Base-by-base conservation (phyloP, 2,888 invertebrate genomes). In the Hirtodrosophila histrioides region DNA sequence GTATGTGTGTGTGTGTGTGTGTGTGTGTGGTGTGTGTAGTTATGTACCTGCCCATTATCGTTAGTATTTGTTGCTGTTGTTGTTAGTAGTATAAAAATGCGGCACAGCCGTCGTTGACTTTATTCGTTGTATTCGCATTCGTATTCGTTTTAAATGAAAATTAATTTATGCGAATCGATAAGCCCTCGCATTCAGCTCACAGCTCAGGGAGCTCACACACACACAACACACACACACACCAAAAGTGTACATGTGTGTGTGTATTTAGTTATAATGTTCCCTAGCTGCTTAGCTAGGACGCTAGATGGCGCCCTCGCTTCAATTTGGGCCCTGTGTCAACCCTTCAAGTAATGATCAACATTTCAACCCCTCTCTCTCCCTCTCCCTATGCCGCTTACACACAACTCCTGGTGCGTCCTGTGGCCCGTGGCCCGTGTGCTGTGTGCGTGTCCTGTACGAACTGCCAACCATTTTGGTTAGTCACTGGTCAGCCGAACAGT, bases 111-210 rank as follows among this genome's bases (percentile, higher is more conserved):
- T 69, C 69, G 82, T 82, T 84, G 74, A 84, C 76, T 81, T 76
- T 78, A 80, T 78, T 81, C 81, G 76, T 50, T 57, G 49, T 69
- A 69, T 64, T 73, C 69, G 49, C 56, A 78, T 81, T 83, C 74
- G 84, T 78, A 85, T 82, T 82, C 85, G 82, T 85, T 83, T 83
- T 82, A 83, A 86, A 82, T 83, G 80, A 73, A 80, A 84, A 86
- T 86, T 84, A 86, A 84, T 84, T 86, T 86, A 84, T 84, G 83
- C 83, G 74, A 84, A 84, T 84, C 83, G 86, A 84, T 84, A 86
- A 86, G 86, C 68, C 66, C 43, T 48, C 51, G 53, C 56, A 41
- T 39, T 53, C 43, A 50, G 49, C 49, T 46, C 27, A 49, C 54
- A 65, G 36, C 31, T 37, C 48, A 56, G 40, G 46, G 35, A 44